phyloP scores from a whole-genome alignment of 2,888 invertebrate genomes.

The Clepsis dumicolana region DNA sequence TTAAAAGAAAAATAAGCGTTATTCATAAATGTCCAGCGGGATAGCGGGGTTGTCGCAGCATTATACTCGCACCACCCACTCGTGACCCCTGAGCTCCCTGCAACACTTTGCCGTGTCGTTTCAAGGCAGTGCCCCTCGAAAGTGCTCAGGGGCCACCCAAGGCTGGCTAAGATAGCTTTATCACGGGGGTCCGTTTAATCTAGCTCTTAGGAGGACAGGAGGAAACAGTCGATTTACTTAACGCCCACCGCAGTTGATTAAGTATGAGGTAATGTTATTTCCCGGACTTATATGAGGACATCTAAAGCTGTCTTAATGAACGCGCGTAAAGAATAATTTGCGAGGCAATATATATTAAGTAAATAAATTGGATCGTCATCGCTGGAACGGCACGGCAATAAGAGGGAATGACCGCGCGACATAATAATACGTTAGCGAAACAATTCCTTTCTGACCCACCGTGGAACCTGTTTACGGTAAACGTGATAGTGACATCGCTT shows the following conservation, averaged over 20 bases:
- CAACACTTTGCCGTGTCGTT: conserved; percentile 45
- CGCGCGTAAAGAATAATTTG: conserved; percentile 59
- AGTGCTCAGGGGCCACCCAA: conserved; percentile 55
- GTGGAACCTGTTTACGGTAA: no score
- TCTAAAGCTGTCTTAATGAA: conserved; percentile 61
- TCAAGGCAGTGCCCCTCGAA: conserved; percentile 42
- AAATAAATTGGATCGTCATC: conserved; percentile 27
- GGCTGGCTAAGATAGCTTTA: conserved; percentile 68
- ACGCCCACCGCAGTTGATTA: conserved; percentile 69
- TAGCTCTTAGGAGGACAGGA: conserved; percentile 77
- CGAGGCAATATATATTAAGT: conserved; percentile 40
- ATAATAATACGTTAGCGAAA: conserved; percentile 4
- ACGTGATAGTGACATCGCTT: no score
- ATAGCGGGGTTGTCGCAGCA: conserved; percentile 72
- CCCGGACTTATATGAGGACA: conserved; percentile 62
- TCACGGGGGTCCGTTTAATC: conserved; percentile 79
- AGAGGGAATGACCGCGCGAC: conserved; percentile 9
- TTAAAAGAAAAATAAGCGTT: conserved; percentile 85
- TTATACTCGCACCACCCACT: conserved; percentile 67
- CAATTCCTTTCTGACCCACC: no score
- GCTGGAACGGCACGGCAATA: not conserved
- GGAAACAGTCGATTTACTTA: conserved; percentile 62
- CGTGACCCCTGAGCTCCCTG: conserved; percentile 55
- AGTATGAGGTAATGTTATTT: conserved; percentile 73
- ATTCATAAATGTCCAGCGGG: conserved; percentile 82